A percentile compares a stretch with the other conserved stretches of the same genome.
These are phyloP conservation scores for Drosophila biarmipes DNA, from an alignment of 1,140 invertebrate species.

Conservation along the genomic window DNA sequence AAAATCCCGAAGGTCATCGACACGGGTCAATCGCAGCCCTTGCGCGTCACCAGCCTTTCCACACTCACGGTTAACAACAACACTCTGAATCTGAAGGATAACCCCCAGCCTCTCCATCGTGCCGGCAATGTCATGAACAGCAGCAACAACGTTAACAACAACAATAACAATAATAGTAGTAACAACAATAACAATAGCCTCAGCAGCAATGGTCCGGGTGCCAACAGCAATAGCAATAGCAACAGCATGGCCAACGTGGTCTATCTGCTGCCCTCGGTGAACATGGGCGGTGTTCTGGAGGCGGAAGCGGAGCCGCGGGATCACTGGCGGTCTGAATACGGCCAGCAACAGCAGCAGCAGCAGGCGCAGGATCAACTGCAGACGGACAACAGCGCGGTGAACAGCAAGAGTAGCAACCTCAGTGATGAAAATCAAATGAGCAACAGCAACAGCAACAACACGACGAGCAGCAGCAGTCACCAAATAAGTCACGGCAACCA, in stretches of 20 bases:
- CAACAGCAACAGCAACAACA: constrained; percentile 20
- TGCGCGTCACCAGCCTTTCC: constrained; percentile 66
- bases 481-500: constrained; percentile 45
- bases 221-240: constrained; percentile 35
- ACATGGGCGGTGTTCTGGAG: constrained; percentile 34
- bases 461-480: constrained; percentile 48
- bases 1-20: constrained; percentile 87
- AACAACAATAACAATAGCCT: constrained; percentile 29
- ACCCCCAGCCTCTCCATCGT: constrained; percentile 48
- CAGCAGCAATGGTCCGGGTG: constrained; percentile 36
- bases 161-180: constrained; percentile 7
- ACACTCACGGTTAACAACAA: constrained; percentile 55
- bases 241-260: constrained; percentile 31
- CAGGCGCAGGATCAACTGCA: constrained; percentile 38
- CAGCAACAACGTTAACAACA: constrained; percentile 20
- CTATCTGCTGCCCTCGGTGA: constrained; percentile 50
- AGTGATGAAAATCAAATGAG: constrained; percentile 56
- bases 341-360: constrained; percentile 28
- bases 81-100: constrained; percentile 61
- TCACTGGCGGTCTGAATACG: constrained; percentile 60
- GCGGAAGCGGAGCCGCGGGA: constrained; percentile 40
- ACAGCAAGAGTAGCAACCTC: constrained; percentile 38
- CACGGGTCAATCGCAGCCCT: constrained; percentile 85
- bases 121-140: constrained; percentile 20
- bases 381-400: constrained; percentile 20